phyloP scores from a whole-genome alignment of 2,113 vertebrate genomes.

The Tringa solitaria region DNA sequence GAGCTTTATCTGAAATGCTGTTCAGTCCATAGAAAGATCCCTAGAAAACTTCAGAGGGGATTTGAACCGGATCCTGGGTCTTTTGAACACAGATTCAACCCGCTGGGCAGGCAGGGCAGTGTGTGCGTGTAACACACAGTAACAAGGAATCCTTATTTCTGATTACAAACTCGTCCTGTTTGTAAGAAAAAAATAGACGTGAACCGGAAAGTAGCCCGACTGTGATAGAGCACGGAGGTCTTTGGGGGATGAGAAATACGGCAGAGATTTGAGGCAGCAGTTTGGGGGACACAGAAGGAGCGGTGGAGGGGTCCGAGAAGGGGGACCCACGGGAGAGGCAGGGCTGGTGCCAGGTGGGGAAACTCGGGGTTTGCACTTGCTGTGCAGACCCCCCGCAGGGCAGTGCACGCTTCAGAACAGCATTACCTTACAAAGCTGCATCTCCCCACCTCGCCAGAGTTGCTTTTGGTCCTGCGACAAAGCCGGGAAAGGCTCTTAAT shows the following conservation, averaged over 20 bases:
- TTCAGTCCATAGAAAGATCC: not conserved
- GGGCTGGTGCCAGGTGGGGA: not conserved
- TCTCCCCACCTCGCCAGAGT: not conserved
- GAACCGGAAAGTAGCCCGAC: not conserved
- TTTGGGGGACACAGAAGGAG: not conserved
- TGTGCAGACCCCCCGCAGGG: not conserved
- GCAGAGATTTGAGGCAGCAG: not conserved
- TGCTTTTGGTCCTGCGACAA: not conserved
- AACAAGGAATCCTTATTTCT: not conserved
- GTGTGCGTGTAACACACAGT: not conserved
- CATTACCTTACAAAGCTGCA: not conserved
- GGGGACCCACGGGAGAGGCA: not conserved
- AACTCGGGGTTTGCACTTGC: fast-evolving
- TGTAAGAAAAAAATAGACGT: not conserved
- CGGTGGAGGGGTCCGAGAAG: not conserved
- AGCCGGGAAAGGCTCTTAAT: fast-evolving
- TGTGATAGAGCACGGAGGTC: not conserved
- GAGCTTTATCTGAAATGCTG: not conserved
- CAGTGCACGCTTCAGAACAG: not conserved
- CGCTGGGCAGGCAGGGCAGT: not conserved
- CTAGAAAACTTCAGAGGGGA: not conserved
- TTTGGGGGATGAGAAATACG: not conserved
- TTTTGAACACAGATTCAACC: not conserved
- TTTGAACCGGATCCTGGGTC: not conserved
- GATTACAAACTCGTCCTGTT: not conserved